phyloP scores from a whole-genome alignment of 1,140 invertebrate genomes.

The Cotesia vestalis region DNA sequence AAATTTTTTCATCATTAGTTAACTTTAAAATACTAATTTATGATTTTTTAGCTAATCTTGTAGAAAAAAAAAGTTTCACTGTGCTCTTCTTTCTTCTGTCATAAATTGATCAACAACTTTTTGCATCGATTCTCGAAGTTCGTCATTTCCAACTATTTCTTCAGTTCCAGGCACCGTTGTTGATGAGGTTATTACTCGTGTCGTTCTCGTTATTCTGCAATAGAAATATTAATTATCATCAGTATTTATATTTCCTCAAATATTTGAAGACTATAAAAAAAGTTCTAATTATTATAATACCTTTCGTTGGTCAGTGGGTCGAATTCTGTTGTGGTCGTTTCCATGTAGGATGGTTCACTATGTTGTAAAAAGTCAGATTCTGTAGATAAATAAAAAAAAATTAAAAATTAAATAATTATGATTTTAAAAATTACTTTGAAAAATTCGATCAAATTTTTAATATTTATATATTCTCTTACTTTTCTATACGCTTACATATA shows the following conservation, averaged over 20 bases:
- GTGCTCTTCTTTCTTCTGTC: slow-evolving; percentile 63
- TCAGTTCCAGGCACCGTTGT: slow-evolving; percentile 40
- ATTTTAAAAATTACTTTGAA: slow-evolving; percentile 12
- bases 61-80: slow-evolving; percentile 44
- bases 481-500: slow-evolving; percentile 41
- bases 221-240: slow-evolving; percentile 4
- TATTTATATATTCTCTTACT: slow-evolving; percentile 31
- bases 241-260: slow-evolving; percentile 8
- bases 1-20: slow-evolving; percentile 14
- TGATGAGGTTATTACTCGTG: slow-evolving; percentile 61
- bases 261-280: not conserved
- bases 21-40: slow-evolving; percentile 26
- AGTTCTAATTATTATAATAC: slow-evolving; percentile 49
- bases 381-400: slow-evolving; percentile 52
- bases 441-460: not conserved
- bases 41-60: slow-evolving; percentile 14
- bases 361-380: slow-evolving; percentile 71
- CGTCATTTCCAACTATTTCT: slow-evolving; percentile 51
- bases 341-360: slow-evolving; percentile 68
- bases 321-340: slow-evolving; percentile 66
- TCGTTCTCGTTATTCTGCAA: slow-evolving; percentile 65
- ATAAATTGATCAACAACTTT: slow-evolving; percentile 69
- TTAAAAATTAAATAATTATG: not conserved
- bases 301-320: slow-evolving; percentile 68
- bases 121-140: slow-evolving; percentile 67